Evolutionary conservation across 2,113 vertebrate species (phyloP), one percentile per base, ranked within the genome.

Genomic region (Elanus axillaris): DNA sequence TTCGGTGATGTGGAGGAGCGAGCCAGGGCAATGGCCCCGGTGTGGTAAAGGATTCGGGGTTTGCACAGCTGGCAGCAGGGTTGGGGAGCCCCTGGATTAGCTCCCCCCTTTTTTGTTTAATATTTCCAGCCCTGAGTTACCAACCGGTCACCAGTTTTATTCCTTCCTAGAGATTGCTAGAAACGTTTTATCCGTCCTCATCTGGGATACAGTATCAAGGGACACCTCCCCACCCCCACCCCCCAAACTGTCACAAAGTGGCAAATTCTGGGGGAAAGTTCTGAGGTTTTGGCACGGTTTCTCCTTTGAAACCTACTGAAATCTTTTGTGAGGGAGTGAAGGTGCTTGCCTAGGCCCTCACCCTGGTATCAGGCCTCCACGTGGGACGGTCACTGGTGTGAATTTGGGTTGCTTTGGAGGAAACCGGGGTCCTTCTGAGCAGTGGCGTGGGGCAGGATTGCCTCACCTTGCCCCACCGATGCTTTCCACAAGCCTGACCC

Each of bases 121-220:
- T 50, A 40, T 50, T 59, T 72, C 29, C 78, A 91, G 29, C 29
- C 32, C 48, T 0, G 1, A 19, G 11, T 15, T 38, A 23, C 16
- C 26, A 50, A 13, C 27, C 3, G 0, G 5, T 6, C 16, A 50
- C 45, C 0, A 1, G 10, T 16, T 79, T 31, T 26, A 79, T 79
- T 86, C 29, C 29, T 48, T 50, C 38, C 43, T 11, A 50, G 42
- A 48, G 26, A 27, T 29, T 20, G 10, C 38, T 34, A 17, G 48
- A 69, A 55, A 16, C 0, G 2, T 25, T 23, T 9, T 43, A 40
- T 31, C 21, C 0, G 0, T 15, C 52, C n/a, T 36, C 19, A 8
- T 38, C 47, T 19, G 6, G 58, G 31, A 25, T 25, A 36, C 8
- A 22, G 3, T 13, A 27, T 5, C 42, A 25, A 9, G 18, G 16